phyloP scores from a whole-genome alignment of 2,113 vertebrate species.

The Ceyx cyanopectus region DNA sequence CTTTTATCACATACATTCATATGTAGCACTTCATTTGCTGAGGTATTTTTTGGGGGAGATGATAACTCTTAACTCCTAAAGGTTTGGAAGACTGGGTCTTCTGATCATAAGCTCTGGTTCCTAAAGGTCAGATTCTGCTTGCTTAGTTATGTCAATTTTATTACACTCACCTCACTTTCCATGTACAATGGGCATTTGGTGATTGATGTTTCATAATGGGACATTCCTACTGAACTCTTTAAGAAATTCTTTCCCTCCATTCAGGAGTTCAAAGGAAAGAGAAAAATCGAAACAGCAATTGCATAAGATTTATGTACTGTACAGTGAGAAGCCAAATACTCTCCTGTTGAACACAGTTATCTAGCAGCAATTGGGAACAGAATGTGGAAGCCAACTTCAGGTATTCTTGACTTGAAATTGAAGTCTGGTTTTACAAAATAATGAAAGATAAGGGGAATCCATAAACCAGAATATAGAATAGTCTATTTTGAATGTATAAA shows the following conservation, averaged over 20 bases:
- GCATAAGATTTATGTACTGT: conserved; percentile 72
- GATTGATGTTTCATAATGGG: conserved; percentile 59
- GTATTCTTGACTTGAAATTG: conserved; percentile 16
- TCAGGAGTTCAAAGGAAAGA: conserved; percentile 72
- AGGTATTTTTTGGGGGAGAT: conserved; percentile 40
- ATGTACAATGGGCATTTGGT: conserved; percentile 44
- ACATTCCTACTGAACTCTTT: conserved; percentile 64
- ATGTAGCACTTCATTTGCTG: conserved; percentile 75
- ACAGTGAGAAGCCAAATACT: conserved; percentile 69
- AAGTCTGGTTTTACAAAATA: not conserved
- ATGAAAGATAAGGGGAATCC: not conserved
- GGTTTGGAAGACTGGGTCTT: conserved; percentile 44
- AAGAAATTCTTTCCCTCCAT: conserved; percentile 60
- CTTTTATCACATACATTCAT: conserved; percentile 62
- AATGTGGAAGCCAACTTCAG: not conserved
- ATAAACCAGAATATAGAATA: not conserved
- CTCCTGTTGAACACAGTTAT: conserved; percentile 45
- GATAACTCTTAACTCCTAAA: conserved; percentile 67
- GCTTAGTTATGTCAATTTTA: conserved; percentile 66
- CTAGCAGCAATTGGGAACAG: conserved; percentile 40
- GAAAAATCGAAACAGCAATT: conserved; percentile 63
- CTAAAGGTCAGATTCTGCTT: conserved; percentile 72
- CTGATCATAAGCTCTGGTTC: conserved; percentile 53
- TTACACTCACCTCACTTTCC: conserved; percentile 70
- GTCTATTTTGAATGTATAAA: not conserved